phyloP scores from a whole-genome alignment of 1,140 invertebrate species.

The Gyrodactylus salaris region DNA sequence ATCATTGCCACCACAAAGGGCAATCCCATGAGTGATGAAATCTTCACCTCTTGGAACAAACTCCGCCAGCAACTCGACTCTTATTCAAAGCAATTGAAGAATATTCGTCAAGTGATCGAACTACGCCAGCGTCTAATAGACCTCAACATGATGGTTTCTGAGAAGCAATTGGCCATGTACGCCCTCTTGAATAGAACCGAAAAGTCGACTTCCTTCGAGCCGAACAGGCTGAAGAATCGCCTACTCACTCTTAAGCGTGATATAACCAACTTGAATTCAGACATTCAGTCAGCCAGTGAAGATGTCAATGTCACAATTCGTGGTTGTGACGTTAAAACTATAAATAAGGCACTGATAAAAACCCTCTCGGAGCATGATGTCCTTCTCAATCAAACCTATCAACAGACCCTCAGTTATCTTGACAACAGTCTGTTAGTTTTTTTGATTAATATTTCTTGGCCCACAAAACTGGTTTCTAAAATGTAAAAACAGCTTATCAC shows the following conservation, averaged over 20 bases:
- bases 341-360: background rate
- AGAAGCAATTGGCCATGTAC: background rate
- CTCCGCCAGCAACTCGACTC: background rate
- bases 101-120: background rate
- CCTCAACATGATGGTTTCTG: background rate
- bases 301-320: background rate
- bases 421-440: background rate
- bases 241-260: background rate
- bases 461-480: too few species aligned
- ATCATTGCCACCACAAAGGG: background rate
- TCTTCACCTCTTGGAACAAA: background rate
- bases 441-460: too few species aligned
- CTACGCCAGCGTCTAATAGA: background rate
- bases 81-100: background rate
- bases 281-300: background rate
- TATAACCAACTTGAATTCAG: background rate
- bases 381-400: background rate
- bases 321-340: background rate
- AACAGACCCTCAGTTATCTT: background rate
- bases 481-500: too few species aligned
- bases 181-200: background rate
- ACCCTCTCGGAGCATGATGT: background rate
- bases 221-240: background rate
- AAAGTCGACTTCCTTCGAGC: background rate
- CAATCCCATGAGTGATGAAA: background rate